A percentile compares a stretch with the other conserved stretches of the same genome.
Evolutionary conservation across 2,113 vertebrate genomes (phyloP).

Genomic region (Malurus alboscapulatus): DNA sequence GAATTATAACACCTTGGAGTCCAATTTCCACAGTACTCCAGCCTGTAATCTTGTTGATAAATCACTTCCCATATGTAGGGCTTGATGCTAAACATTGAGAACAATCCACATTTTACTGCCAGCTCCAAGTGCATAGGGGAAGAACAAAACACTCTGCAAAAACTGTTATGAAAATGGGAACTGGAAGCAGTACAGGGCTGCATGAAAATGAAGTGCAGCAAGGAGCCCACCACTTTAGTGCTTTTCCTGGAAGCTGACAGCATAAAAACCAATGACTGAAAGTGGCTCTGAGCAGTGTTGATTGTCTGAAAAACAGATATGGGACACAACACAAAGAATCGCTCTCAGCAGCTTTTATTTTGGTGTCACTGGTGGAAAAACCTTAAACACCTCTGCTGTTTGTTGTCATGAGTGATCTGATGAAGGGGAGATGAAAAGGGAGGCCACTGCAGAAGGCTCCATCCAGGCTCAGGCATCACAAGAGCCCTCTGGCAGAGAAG

Average conservation of each 20-base stretch:
- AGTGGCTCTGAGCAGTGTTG: neutral
- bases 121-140: neutral
- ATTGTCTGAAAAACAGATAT: neutral
- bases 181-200: neutral
- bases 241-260: neutral
- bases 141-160: neutral
- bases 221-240: neutral
- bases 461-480: neutral
- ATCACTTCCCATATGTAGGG: conserved; percentile 30
- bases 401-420: neutral
- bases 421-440: neutral
- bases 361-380: neutral
- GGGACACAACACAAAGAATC: neutral
- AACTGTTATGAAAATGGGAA: neutral
- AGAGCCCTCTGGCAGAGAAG: neutral
- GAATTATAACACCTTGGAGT: conserved; percentile 36
- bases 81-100: conserved; percentile 36
- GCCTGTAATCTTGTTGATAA: conserved; percentile 44
- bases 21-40: conserved; percentile 24
- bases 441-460: neutral
- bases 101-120: conserved; percentile 24
- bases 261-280: neutral
- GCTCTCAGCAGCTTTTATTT: neutral
- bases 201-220: neutral
- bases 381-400: neutral